These are phyloP conservation scores for Micromussa lordhowensis DNA, from an alignment of 92 coral and sea anemone genomes.

Conservation along the genomic window DNA sequence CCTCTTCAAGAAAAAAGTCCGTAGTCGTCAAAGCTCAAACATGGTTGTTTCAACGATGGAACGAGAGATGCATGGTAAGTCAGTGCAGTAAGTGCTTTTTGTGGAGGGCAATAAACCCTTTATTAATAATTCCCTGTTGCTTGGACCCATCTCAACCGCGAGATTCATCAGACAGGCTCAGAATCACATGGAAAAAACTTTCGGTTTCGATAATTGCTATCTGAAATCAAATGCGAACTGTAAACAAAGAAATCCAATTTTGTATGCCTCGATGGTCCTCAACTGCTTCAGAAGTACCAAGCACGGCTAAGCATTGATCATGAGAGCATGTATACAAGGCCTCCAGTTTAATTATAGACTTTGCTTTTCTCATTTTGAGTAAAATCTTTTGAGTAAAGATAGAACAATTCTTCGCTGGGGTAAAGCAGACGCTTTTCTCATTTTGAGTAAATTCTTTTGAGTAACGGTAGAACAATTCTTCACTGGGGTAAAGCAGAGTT, in stretches of 20 bases:
- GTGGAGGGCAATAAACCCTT: too few species aligned
- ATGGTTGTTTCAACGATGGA: slow-evolving; percentile 3
- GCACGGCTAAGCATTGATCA: background rate
- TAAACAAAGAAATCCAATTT: background rate
- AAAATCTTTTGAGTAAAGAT: background rate
- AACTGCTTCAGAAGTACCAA: background rate
- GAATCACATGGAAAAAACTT: background rate
- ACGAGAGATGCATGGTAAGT: background rate
- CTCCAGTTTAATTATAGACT: background rate
- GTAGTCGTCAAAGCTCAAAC: background rate
- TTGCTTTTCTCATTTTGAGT: background rate
- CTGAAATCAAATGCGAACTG: background rate
- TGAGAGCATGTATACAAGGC: background rate
- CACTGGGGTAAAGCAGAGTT: background rate
- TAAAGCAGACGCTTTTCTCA: too few species aligned
- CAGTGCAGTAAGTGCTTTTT: too few species aligned
- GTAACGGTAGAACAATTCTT: background rate
- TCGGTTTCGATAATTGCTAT: background rate
- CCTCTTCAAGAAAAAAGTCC: too few species aligned
- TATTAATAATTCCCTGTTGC: background rate
- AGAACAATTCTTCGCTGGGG: background rate
- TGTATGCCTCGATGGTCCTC: background rate
- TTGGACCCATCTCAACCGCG: background rate
- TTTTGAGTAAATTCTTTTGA: background rate
- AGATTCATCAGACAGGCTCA: background rate